Conservation (phyloP, 1,140 invertebrate species). For the Zaprionus davidi region DNA sequence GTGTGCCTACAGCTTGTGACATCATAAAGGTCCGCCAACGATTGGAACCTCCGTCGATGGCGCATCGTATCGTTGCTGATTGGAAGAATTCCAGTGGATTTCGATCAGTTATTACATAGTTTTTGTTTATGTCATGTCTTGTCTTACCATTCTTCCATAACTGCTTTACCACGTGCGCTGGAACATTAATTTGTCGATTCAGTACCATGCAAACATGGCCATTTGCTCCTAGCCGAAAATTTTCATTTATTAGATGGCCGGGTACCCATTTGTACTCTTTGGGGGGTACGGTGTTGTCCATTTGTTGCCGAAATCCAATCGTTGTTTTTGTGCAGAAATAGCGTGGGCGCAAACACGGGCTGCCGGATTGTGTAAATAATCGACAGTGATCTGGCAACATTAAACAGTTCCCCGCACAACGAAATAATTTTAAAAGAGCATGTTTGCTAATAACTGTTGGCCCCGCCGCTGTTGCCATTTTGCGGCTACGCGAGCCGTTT, state of each 20-base stretch:
- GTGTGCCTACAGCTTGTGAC: conserved; percentile 45
- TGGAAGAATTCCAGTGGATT: conserved; percentile 11
- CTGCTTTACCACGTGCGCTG: conserved; percentile 78
- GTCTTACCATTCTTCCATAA: conserved; percentile 86
- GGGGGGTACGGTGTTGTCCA: conserved; percentile 69
- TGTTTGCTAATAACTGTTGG: conserved; percentile 22
- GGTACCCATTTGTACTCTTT: conserved; percentile 69
- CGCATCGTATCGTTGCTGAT: conserved; percentile 87
- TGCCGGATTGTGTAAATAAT: conserved; percentile 30
- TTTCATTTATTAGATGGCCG: conserved; percentile 62
- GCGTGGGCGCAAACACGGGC: conserved; percentile 28
- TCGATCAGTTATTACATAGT: not conserved
- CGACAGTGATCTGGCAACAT: conserved; percentile 40
- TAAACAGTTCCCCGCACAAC: conserved; percentile 21
- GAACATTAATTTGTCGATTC: conserved; percentile 84
- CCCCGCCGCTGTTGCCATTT: conserved; percentile 43
- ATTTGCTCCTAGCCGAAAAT: conserved; percentile 56
- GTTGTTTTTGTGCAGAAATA: conserved; percentile 71
- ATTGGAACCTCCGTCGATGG: conserved; percentile 90
- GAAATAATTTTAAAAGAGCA: conserved; percentile 55
- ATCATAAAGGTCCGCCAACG: conserved; percentile 87
- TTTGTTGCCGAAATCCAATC: conserved; percentile 72
- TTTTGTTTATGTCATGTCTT: conserved; percentile 33
- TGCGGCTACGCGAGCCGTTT: conserved; percentile 54
- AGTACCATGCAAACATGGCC: conserved; percentile 85